Percentiles rank a stretch among this genome's conserved stretches.
These are phyloP conservation scores for Talpa occidentalis DNA, from an alignment of 2,113 vertebrate genomes.

Conservation along the genomic window DNA sequence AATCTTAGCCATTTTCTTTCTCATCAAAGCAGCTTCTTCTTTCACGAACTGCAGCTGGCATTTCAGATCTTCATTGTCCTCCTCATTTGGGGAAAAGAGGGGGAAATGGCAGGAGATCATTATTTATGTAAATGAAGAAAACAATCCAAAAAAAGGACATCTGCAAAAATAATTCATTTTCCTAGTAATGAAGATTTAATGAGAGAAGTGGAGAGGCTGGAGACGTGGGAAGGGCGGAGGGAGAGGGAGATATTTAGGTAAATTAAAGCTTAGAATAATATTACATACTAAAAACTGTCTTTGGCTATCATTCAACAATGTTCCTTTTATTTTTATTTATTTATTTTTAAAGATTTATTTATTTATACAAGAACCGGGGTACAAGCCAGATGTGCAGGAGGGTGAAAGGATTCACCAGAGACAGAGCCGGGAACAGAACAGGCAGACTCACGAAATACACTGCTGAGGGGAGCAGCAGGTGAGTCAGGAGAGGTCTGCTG, in stretches of 20 bases:
- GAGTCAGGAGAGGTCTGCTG: too few relatives aligned
- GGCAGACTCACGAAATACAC: too few relatives aligned
- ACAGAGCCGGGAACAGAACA: too few relatives aligned
- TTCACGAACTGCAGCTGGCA: conserved; percentile 98
- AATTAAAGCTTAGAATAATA: not conserved
- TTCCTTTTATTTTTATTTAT: not conserved
- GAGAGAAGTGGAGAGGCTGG: not conserved
- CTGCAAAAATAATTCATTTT: conserved; percentile 26
- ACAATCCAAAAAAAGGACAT: not conserved
- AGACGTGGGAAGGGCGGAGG: not conserved
- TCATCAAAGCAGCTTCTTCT: conserved; percentile 97
- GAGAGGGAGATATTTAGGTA: not conserved
- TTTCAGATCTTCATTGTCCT: conserved; percentile 97
- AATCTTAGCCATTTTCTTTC: conserved; percentile 99
- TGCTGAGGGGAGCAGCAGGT: too few relatives aligned
- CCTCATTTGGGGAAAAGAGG: conserved; percentile 85
- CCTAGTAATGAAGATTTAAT: not conserved
- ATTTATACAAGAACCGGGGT: too few relatives aligned
- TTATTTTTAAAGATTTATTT: too few relatives aligned
- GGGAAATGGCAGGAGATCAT: not conserved
- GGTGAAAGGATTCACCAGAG: too few relatives aligned
- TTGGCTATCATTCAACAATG: too few relatives aligned
- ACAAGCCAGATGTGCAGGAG: too few relatives aligned
- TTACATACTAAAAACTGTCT: not conserved
- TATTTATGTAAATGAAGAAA: conserved; percentile 32